Evolutionary conservation across 2,888 invertebrate genomes (phyloP).

Genomic region (Lasioglossum malachurum): DNA sequence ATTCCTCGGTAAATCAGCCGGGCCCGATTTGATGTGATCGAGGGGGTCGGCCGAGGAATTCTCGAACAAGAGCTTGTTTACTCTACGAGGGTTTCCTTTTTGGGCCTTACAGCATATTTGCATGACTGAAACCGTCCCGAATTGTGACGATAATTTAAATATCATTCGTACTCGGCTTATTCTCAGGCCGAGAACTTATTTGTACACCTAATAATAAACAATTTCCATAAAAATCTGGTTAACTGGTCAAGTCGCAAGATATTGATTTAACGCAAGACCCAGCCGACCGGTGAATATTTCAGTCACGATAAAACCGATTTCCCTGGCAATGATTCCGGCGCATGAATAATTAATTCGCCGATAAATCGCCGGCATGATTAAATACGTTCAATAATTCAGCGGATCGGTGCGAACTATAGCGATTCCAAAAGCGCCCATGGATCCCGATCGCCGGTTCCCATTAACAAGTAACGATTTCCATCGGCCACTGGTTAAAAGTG

Average conservation of each 20-base stretch:
- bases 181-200: too few species aligned
- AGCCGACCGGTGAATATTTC: background rate
- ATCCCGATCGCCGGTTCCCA: background rate
- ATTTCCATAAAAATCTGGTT: background rate
- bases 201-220: too few species aligned
- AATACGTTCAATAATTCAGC: background rate
- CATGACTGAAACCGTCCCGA: background rate
- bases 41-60: slow-evolving; percentile 15
- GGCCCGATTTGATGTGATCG: slow-evolving; percentile 35
- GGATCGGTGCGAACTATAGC: background rate
- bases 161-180: background rate
- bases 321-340: background rate
- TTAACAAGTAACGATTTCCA: background rate
- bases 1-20: slow-evolving; percentile 54
- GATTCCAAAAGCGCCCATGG: background rate
- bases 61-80: slow-evolving; percentile 37
- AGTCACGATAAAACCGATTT: background rate
- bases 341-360: background rate
- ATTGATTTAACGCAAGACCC: background rate
- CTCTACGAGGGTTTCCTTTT: slow-evolving; percentile 16
- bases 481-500: background rate
- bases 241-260: background rate
- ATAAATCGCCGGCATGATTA: background rate
- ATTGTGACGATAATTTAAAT: background rate
- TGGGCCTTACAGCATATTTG: slow-evolving; percentile 4